Evolutionary conservation across 2,888 invertebrate species (phyloP).

Genomic region (Sphaerophoria rueppellii): DNA sequence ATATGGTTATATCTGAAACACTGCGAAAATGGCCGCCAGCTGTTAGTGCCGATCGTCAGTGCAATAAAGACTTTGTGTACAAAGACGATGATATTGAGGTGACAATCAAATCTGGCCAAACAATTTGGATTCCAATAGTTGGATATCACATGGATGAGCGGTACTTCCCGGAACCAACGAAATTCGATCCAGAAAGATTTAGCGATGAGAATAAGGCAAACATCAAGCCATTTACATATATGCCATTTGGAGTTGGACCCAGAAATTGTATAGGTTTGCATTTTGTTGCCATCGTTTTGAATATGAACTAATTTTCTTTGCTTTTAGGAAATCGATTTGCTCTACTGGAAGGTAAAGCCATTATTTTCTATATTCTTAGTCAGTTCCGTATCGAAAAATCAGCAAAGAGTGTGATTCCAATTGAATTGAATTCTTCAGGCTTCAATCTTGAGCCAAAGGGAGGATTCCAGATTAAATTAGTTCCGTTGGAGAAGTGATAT

Average conservation of each 20-base stretch:
- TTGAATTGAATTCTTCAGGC: conserved; percentile 74
- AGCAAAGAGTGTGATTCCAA: conserved; percentile 76
- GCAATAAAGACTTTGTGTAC: conserved; percentile 83
- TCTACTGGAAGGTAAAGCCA: conserved; percentile 65
- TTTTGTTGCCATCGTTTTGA: not conserved
- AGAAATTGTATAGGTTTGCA: conserved; percentile 85
- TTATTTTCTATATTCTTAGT: conserved; percentile 62
- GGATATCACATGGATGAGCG: conserved; percentile 83
- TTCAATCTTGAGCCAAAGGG: conserved; percentile 77
- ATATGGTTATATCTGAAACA: conserved; percentile 83
- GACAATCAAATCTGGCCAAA: conserved; percentile 77
- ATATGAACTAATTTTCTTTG: not conserved
- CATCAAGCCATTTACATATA: conserved; percentile 82
- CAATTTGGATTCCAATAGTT: conserved; percentile 80
- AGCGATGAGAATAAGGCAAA: conserved; percentile 84
- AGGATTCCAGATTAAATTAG: conserved; percentile 79
- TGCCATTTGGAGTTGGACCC: conserved; percentile 85
- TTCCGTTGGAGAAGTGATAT: conserved; percentile 55
- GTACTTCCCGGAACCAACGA: conserved; percentile 84
- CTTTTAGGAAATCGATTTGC: conserved; percentile 67
- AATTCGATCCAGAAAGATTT: conserved; percentile 85
- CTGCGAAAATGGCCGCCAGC: conserved; percentile 84
- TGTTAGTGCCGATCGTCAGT: conserved; percentile 82
- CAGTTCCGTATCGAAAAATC: conserved; percentile 61
- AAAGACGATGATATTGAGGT: conserved; percentile 75